These are phyloP conservation scores for Calameuta pallipes DNA, from an alignment of 2,888 invertebrate species.

Conservation along the genomic window DNA sequence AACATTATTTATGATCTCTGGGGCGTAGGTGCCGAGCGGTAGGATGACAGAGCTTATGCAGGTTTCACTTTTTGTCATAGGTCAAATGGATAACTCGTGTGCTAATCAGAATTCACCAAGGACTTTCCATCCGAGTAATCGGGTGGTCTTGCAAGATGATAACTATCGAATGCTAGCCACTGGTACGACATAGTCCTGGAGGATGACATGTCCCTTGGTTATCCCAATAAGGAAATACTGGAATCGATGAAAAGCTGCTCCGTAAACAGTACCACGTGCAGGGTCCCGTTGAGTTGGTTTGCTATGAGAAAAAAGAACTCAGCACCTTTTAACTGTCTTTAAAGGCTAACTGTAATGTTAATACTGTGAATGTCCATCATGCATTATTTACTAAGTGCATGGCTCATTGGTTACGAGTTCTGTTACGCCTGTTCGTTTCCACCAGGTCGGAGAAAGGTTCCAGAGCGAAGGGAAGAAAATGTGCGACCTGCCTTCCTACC, in stretches of 20 bases:
- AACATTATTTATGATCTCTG: neutral
- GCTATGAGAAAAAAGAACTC: neutral
- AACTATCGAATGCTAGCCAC: neutral
- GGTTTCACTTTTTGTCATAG: neutral
- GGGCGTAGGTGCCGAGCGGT: neutral
- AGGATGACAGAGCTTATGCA: neutral
- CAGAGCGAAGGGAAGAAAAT: neutral
- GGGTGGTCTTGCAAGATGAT: neutral
- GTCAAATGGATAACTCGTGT: neutral
- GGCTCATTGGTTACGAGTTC: slow-evolving; percentile 26
- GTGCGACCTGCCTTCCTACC: neutral
- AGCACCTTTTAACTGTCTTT: slow-evolving; percentile 10
- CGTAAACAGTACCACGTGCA: neutral
- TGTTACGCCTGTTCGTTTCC: slow-evolving; percentile 1
- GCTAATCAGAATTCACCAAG: neutral
- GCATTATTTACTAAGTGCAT: slow-evolving; percentile 35
- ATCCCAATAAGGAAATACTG: neutral
- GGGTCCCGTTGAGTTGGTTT: neutral
- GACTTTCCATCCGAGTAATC: neutral
- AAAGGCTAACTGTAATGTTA: slow-evolving; percentile 28
- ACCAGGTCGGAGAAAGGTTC: slow-evolving; percentile 1
- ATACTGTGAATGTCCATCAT: slow-evolving; percentile 28
- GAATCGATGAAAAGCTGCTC: neutral
- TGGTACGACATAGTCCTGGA: neutral
- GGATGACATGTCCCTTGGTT: neutral